These are phyloP conservation scores for Eupithecia inturbata DNA, from an alignment of 2,888 invertebrate genomes.

Conservation along the genomic window DNA sequence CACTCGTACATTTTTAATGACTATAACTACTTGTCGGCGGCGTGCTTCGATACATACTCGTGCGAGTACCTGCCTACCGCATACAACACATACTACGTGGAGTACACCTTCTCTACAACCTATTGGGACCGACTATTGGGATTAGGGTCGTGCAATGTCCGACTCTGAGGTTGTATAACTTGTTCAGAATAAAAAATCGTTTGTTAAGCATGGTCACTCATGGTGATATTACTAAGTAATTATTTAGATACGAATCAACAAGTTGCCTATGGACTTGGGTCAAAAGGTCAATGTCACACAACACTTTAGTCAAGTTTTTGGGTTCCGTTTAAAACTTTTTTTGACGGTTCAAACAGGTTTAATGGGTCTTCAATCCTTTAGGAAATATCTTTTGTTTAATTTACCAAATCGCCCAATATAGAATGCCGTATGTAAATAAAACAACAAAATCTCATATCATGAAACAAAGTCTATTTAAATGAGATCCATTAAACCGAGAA, in stretches of 20 bases:
- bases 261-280: neutral
- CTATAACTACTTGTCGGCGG: conserved; percentile 58
- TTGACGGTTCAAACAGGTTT: neutral
- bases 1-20: conserved; percentile 82
- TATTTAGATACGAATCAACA: neutral
- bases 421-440: neutral
- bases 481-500: conserved; percentile 78
- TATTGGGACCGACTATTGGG: neutral
- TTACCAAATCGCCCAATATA: neutral
- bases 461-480: conserved; percentile 70
- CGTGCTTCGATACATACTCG: conserved; percentile 26
- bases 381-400: neutral
- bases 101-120: neutral
- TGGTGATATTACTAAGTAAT: too few species aligned
- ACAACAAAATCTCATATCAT: conserved; percentile 69
- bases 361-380: neutral
- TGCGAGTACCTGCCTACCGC: conserved; percentile 38
- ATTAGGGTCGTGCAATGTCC: neutral
- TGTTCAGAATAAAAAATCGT: neutral
- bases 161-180: neutral
- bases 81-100: conserved; percentile 7
- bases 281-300: neutral
- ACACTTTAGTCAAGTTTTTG: neutral
- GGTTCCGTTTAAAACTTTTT: neutral
- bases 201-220: neutral